Conservation (phyloP, 2,113 vertebrate species). For the Hucho hucho region DNA sequence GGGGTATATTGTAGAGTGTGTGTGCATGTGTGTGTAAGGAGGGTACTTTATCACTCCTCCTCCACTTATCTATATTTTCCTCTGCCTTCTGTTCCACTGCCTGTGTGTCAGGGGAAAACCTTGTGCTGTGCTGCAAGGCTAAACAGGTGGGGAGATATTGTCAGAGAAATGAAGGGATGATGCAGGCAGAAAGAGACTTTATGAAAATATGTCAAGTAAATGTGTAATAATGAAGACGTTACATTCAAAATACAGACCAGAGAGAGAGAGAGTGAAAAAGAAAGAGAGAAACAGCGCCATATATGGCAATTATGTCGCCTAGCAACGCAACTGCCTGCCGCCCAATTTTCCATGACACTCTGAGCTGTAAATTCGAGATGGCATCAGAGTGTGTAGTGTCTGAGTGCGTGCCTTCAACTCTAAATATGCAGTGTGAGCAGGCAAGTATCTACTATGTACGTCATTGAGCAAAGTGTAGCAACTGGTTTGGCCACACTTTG, state of each 20-base stretch:
- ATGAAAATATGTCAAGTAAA: background rate
- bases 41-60: background rate
- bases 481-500: constrained; percentile 43
- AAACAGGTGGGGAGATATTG: background rate
- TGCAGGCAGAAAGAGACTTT: background rate
- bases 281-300: constrained; percentile 55
- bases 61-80: constrained; percentile 43
- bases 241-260: background rate
- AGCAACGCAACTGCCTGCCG: constrained; percentile 73
- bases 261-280: constrained; percentile 25
- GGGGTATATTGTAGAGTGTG: constrained; percentile 22
- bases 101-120: constrained; percentile 36
- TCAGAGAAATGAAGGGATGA: background rate
- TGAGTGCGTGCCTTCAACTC: background rate
- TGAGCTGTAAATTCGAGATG: constrained; percentile 50
- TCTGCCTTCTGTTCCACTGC: constrained; percentile 44
- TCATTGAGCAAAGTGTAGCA: constrained; percentile 31
- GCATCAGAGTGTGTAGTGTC: constrained; percentile 10
- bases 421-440: constrained; percentile 36
- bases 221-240: background rate
- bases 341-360: constrained; percentile 83
- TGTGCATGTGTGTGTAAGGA: constrained; percentile 12
- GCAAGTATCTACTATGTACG: background rate
- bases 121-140: background rate
- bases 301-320: constrained; percentile 71